A percentile compares a stretch with the other conserved stretches of the same genome.
Conservation (phyloP, 2,888 invertebrate genomes). For the Nemotelus pantherinus region DNA sequence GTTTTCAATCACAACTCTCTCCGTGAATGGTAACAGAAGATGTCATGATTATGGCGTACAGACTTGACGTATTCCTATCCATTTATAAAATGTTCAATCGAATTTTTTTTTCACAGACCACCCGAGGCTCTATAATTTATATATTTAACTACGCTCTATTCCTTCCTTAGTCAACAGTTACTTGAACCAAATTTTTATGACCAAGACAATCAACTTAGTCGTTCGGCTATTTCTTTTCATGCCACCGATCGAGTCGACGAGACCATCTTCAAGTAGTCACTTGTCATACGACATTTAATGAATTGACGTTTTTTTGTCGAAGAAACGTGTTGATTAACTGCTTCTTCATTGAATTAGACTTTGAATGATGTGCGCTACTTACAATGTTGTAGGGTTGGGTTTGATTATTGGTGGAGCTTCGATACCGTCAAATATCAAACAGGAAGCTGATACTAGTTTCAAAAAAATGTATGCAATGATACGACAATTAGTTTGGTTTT, state of each 20-base stretch:
- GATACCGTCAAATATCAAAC: background rate
- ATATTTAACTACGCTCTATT: slow-evolving; percentile 18
- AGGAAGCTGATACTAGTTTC: no score
- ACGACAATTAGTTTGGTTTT: no score
- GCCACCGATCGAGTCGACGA: slow-evolving; percentile 13
- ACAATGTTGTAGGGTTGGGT: background rate
- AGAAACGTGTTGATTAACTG: slow-evolving; percentile 36
- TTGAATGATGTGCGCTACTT: background rate
- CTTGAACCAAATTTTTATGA: slow-evolving; percentile 37
- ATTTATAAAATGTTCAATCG: no score
- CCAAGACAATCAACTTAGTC: slow-evolving; percentile 2
- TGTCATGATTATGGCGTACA: no score
- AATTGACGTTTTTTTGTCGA: slow-evolving; percentile 3
- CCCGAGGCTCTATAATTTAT: slow-evolving; percentile 9
- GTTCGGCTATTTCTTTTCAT: slow-evolving; percentile 30
- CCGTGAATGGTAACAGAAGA: no score
- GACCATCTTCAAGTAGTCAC: slow-evolving; percentile 27
- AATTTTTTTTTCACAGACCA: slow-evolving; percentile 13
- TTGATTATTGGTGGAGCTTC: background rate
- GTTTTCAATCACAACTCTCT: no score
- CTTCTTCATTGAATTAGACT: slow-evolving; percentile 9
- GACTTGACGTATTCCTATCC: no score
- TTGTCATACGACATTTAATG: slow-evolving; percentile 41
- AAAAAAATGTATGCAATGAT: no score
- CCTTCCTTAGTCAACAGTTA: slow-evolving; percentile 19